A percentile compares a stretch with the other conserved stretches of the same genome.
These are phyloP conservation scores for Phyllostomus discolor DNA, from an alignment of 2,113 vertebrate species.

Conservation along the genomic window DNA sequence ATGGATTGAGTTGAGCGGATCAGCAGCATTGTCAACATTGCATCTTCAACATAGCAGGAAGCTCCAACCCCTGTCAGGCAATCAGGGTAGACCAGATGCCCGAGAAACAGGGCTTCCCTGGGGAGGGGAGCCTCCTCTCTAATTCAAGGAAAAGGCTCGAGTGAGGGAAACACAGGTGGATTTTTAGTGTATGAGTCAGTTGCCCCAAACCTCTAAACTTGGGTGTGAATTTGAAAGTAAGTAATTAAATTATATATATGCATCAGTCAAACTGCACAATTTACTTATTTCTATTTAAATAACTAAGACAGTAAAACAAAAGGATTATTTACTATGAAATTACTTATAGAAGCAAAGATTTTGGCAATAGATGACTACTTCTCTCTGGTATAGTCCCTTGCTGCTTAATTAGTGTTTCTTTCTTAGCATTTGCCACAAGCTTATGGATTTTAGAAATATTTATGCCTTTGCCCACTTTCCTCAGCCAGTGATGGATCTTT, in stretches of 20 bases:
- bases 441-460: neutral
- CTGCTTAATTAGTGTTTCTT: neutral
- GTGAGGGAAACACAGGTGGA: neutral
- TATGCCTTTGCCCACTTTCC: neutral
- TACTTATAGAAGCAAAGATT: neutral
- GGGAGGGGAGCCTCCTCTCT: neutral
- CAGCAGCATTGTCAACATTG: accelerated
- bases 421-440: neutral
- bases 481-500: neutral
- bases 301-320: neutral
- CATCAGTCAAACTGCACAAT: neutral
- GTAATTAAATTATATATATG: neutral
- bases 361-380: neutral
- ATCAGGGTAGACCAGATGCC: neutral
- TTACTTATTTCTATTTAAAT: neutral
- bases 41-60: neutral
- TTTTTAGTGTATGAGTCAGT: neutral
- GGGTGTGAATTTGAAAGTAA: neutral
- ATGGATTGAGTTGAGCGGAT: neutral
- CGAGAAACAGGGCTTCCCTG: neutral
- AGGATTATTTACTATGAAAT: neutral
- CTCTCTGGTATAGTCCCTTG: neutral
- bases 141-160: neutral
- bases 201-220: neutral
- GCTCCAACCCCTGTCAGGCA: neutral